These are phyloP conservation scores for Montipora sp. DNA, from an alignment of 64 coral and sea anemone species.

Conservation along the genomic window DNA sequence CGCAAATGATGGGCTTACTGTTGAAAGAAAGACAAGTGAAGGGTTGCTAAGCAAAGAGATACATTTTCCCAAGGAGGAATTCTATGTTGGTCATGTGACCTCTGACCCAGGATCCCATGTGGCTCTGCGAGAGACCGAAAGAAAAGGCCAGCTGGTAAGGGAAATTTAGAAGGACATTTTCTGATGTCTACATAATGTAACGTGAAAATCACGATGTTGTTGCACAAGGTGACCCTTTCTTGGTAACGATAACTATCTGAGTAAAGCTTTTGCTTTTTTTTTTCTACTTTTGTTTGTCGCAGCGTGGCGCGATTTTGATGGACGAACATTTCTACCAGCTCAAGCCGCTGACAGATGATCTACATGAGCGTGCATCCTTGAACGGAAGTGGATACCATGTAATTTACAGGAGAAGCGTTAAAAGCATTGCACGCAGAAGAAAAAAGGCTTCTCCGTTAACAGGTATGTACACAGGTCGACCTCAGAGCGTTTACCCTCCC, in stretches of 20 bases:
- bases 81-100: constrained; percentile 45
- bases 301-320: constrained; percentile 76
- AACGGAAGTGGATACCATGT: constrained; percentile 54
- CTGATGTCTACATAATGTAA: too few relatives aligned
- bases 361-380: constrained; percentile 7
- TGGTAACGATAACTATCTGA: too few relatives aligned
- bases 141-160: constrained; percentile 41
- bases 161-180: too few relatives aligned
- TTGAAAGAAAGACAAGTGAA: constrained; percentile 12
- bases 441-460: not conserved
- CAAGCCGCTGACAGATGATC: constrained; percentile 60
- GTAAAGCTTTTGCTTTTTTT: not conserved
- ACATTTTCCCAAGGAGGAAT: constrained; percentile 22
- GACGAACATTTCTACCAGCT: constrained; percentile 73
- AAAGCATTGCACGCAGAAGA: not conserved
- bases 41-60: constrained; percentile 28
- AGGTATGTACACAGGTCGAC: constrained; percentile 1
- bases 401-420: constrained; percentile 73
- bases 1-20: not conserved
- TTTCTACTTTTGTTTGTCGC: not conserved
- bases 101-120: constrained; percentile 52
- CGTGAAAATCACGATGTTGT: too few relatives aligned
- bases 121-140: constrained; percentile 41
- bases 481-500: too few relatives aligned
- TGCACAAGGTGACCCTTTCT: too few relatives aligned